Evolutionary conservation across 2,797 vertebrate genomes (phyloP).

Genomic region (Apogon hyalosoma): DNA sequence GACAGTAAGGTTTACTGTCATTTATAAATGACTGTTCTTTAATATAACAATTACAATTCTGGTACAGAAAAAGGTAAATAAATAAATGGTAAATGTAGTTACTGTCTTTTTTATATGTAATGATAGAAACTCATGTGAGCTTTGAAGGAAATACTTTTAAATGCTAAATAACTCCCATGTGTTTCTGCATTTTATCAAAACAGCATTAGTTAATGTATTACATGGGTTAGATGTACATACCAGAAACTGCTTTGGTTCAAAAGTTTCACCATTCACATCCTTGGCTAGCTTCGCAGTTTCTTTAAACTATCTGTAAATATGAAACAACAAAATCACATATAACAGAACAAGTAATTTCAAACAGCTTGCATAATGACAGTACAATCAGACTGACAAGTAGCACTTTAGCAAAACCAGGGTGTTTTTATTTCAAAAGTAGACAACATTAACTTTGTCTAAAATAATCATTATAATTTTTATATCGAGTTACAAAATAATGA

Average conservation of each 20-base stretch:
- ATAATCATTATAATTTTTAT: too few species aligned
- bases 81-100: too few species aligned
- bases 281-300: slow-evolving; percentile 59
- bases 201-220: slow-evolving; percentile 10
- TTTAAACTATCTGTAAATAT: slow-evolving; percentile 64
- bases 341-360: slow-evolving; percentile 3
- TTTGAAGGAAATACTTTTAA: not conserved
- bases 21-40: too few species aligned
- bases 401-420: too few species aligned
- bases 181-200: not conserved
- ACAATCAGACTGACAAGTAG: too few species aligned
- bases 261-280: slow-evolving; percentile 66
- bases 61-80: too few species aligned
- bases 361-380: too few species aligned
- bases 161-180: not conserved
- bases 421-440: too few species aligned
- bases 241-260: slow-evolving; percentile 76
- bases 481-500: too few species aligned
- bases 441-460: too few species aligned
- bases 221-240: slow-evolving; percentile 63
- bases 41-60: too few species aligned
- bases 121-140: not conserved
- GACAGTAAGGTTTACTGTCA: too few species aligned
- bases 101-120: not conserved
- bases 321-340: slow-evolving; percentile 23